Evolutionary conservation across 2,888 invertebrate species (phyloP), one percentile per base, ranked within the genome.

Genomic region (Tyria jacobaeae): DNA sequence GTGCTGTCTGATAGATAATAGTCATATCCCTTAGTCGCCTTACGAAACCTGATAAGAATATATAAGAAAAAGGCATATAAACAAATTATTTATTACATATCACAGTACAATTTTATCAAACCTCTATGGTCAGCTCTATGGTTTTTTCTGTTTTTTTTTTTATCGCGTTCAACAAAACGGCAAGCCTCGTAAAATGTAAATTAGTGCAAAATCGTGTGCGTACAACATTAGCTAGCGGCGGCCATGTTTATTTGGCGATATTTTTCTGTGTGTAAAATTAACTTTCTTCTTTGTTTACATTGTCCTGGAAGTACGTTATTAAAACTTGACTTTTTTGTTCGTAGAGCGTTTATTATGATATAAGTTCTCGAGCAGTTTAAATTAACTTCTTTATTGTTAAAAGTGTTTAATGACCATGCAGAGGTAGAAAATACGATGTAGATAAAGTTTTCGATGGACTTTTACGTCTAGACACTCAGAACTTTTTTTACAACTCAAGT

Each of bases 121-220:
- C 61, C 52, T 58, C 60, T 25, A 62, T 62, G 75, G 78, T 68
- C 75, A 65, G 72, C 52, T 52, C 31, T 12, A 12, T n/a, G 39
- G 51, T 57, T 70, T 57, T 67, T 61, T 75, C 69, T 66, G 62
- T 66, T 60, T 51, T 54, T 57, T 51, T 27, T 61, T 62, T 39
- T 54, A 54, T 58, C 52, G 66, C 54, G 52, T 21, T 52, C 60
- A 69, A 56, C 67, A 66, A 73, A 70, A 58, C 56, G 63, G 57
- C 54, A 52, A 56, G 62, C 66, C 77, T 81, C 81, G 83, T 88
- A 86, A 89, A 89, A 88, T 89, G 89, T 85, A 89, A 89, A 89
- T 89, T 83, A 82, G 82, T 83, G 83, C 82, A 85, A 84, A 88
- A 85, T 83, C 75, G 82, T 82, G 81, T 86, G 86, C 87, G 86